Conservation (phyloP, 2,113 vertebrate genomes). For the Anguilla japonica region DNA sequence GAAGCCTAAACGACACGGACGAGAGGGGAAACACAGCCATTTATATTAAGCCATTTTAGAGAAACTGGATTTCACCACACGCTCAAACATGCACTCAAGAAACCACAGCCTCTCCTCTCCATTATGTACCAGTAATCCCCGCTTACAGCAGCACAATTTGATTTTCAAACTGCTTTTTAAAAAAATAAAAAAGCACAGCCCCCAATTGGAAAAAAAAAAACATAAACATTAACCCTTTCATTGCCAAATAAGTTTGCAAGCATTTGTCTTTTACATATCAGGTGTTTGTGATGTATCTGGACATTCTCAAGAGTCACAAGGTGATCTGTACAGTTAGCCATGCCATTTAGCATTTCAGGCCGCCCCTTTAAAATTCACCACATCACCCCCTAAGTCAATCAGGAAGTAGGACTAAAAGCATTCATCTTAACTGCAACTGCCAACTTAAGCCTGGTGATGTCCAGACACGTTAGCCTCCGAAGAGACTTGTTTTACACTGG, state of each 20-base stretch:
- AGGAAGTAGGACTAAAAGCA: background rate
- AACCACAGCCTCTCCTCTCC: background rate
- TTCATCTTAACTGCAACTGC: background rate
- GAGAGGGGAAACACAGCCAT: background rate
- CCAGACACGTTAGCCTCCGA: background rate
- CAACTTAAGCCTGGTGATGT: background rate
- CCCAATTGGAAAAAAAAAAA: background rate
- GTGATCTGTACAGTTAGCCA: background rate
- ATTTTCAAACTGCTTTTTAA: background rate
- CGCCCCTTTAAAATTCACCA: background rate
- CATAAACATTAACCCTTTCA: background rate
- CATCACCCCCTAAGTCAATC: background rate
- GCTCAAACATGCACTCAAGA: background rate
- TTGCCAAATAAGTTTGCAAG: background rate
- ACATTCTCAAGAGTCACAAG: background rate
- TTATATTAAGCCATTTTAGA: background rate
- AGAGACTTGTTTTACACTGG: background rate
- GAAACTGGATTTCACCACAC: background rate
- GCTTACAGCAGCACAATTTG: constrained; percentile 14
- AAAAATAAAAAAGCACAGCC: background rate
- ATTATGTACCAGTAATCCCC: background rate
- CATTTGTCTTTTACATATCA: background rate
- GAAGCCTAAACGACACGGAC: background rate
- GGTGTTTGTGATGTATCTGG: background rate
- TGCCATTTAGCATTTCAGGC: no score